Evolutionary conservation across 2,888 invertebrate species (phyloP).

Genomic region (Gryllus longicercus): DNA sequence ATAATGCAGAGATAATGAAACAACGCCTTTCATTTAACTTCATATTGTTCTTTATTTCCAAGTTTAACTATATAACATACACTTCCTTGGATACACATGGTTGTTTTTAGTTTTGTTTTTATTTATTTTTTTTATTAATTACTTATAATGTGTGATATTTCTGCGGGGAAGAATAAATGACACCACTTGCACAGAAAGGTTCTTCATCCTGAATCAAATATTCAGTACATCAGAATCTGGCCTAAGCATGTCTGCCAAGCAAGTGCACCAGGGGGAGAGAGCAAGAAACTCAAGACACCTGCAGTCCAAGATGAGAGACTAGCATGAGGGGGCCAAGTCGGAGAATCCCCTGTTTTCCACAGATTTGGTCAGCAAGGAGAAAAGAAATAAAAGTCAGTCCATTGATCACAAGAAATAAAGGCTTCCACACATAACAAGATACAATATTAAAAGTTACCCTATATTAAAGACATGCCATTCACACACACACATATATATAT

Average conservation of each 20-base stretch:
- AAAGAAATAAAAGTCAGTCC: constrained; percentile 30
- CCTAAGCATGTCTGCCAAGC: constrained; percentile 30
- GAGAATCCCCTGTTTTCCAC: constrained; percentile 39
- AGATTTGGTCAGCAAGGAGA: constrained; percentile 37
- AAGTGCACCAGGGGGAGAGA: constrained; percentile 34
- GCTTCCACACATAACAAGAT: not conserved
- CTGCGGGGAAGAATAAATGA: not conserved
- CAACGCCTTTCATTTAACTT: not conserved
- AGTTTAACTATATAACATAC: not conserved
- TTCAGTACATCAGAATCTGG: not conserved
- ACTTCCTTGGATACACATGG: too few species aligned
- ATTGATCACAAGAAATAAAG: constrained; percentile 23
- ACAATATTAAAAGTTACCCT: constrained; percentile 9
- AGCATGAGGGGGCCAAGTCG: constrained; percentile 40
- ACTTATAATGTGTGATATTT: too few species aligned
- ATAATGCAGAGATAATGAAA: not conserved
- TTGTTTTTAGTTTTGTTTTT: too few species aligned
- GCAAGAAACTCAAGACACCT: constrained; percentile 39
- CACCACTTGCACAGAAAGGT: not conserved
- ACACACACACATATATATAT: constrained; percentile 1
- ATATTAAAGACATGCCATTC: constrained; percentile 3
- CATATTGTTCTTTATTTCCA: not conserved
- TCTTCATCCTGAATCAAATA: not conserved
- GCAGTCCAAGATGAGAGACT: constrained; percentile 43
- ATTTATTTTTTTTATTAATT: too few species aligned